Evolutionary conservation across 2,888 invertebrate genomes (phyloP), one percentile per base, ranked within the genome.

Genomic region (Platypus cylindrus): DNA sequence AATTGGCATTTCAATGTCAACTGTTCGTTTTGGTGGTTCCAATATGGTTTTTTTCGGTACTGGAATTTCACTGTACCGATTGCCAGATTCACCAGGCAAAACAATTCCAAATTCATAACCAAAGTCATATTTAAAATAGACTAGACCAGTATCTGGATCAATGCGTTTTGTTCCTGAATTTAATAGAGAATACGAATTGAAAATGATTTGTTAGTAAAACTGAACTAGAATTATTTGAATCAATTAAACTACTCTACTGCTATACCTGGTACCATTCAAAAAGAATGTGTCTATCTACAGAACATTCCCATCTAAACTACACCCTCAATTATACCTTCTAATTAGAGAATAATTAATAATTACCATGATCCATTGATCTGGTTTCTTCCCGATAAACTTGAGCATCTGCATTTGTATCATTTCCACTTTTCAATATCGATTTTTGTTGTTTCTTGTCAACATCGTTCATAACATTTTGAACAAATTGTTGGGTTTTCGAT

Each of bases 101-200:
- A 79, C 68, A 45, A 80, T 71, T 41, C 80, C 80, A 54, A 80
- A 80, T 58, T 81, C 81, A 59, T 80, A 81, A 48, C 80, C 80
- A 54, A 81, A 81, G 64, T 81, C 81, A 57, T 81, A 81, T 64
- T 81, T 81, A 68, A 81, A 81, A 65, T 81, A 81, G 53, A 81
- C 78, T 40, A 81, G 65, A 47, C 79, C 79, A 30, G 78, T 78
- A 52, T 78, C 75, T 45, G 78, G 78, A 58, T 80, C 79, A 54
- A 78, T 73, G 59, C 77, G 78, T 62, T 79, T 79, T 46, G 78
- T 77, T 59, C 80, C 80, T 79, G 16, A 14, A 32, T n/a, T n/a
- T n/a, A n/a, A n/a, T n/a, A n/a, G n/a, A n/a, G n/a, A n/a, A n/a
- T n/a, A n/a, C n/a, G n/a, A n/a, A n/a, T n/a, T n/a, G n/a, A n/a